These are phyloP conservation scores for Gobio occitaniae DNA, from an alignment of 2,797 vertebrate species.

Conservation along the genomic window DNA sequence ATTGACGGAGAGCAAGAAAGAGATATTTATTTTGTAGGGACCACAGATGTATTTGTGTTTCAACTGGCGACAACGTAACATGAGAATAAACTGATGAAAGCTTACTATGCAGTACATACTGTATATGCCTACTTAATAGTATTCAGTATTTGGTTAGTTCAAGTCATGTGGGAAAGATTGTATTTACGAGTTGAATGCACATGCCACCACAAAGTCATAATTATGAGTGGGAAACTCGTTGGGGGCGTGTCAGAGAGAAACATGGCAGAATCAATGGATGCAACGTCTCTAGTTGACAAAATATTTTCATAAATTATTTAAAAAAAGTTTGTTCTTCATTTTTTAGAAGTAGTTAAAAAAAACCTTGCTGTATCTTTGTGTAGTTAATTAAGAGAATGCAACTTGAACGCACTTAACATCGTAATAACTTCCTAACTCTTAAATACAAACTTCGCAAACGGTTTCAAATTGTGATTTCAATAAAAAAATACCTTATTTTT, in stretches of 20 bases:
- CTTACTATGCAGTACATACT: neutral
- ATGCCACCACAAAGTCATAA: neutral
- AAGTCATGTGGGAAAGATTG: neutral
- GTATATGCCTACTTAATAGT: neutral
- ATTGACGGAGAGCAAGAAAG: neutral
- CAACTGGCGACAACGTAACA: neutral
- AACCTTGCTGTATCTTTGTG: no score
- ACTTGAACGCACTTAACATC: no score
- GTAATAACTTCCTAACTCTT: no score
- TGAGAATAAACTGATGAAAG: neutral
- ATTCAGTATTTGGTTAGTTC: neutral
- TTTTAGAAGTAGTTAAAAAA: no score
- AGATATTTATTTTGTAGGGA: neutral
- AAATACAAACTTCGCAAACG: no score
- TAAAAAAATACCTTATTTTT: neutral
- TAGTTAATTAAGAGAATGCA: no score
- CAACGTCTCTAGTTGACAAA: neutral
- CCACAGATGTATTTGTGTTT: neutral
- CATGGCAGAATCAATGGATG: neutral
- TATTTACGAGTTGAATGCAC: neutral
- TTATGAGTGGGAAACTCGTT: neutral
- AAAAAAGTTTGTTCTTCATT: no score
- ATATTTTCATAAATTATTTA: no score
- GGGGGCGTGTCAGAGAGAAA: neutral
- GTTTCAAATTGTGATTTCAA: neutral